phyloP scores from a whole-genome alignment of 2,888 invertebrate genomes.

The Lasioglossum zephyrum region DNA sequence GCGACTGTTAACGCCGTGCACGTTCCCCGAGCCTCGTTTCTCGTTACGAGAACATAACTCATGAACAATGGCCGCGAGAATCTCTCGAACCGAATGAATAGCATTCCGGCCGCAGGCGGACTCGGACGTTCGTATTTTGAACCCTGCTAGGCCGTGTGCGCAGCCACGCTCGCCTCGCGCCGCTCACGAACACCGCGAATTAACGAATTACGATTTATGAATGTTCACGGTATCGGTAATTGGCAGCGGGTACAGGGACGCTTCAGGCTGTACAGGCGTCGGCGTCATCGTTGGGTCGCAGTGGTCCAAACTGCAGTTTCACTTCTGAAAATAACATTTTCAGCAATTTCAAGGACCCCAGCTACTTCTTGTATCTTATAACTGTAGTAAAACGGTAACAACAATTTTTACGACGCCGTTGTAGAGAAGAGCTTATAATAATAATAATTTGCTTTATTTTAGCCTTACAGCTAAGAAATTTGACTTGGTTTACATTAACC shows the following conservation, averaged over 20 bases:
- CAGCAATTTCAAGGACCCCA: not conserved
- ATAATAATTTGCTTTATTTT: too few relatives aligned
- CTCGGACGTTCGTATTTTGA: slow-evolving; percentile 69
- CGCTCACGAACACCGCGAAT: slow-evolving; percentile 61
- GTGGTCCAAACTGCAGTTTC: not conserved
- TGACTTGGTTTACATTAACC: too few relatives aligned
- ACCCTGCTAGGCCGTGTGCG: slow-evolving; percentile 59
- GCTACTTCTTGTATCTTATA: too few relatives aligned
- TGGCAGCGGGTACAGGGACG: slow-evolving; percentile 66
- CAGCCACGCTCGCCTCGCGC: slow-evolving; percentile 33
- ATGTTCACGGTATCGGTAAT: slow-evolving; percentile 69
- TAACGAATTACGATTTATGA: slow-evolving; percentile 75
- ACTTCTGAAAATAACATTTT: not conserved
- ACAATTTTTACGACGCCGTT: not conserved
- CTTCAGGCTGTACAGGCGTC: slow-evolving; percentile 60
- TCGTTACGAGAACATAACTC: slow-evolving; percentile 73
- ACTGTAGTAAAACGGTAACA: not conserved
- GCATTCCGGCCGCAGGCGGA: slow-evolving; percentile 62
- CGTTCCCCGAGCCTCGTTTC: slow-evolving; percentile 59
- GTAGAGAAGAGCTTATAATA: not conserved
- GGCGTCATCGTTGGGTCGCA: slow-evolving; percentile 15
- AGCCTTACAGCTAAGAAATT: too few relatives aligned
- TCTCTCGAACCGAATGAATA: slow-evolving; percentile 68
- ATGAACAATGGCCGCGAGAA: slow-evolving; percentile 68
- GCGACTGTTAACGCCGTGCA: slow-evolving; percentile 59